Conservation (phyloP, 2,797 vertebrate genomes). For the Pagetopsis macropterus region DNA sequence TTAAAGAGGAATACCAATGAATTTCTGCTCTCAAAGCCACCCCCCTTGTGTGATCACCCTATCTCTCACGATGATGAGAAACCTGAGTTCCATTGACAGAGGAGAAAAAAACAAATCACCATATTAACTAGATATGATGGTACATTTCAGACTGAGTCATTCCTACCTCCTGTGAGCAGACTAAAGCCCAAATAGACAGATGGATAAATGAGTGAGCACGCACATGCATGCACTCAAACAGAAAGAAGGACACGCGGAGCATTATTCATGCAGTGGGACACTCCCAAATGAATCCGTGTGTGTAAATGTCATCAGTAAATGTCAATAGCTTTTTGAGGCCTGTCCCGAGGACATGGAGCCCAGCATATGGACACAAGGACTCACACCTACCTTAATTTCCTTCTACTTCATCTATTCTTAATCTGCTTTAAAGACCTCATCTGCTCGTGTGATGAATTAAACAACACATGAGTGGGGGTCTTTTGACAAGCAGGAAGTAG, state of each 20-base stretch:
- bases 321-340: slow-evolving; percentile 76
- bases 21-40: slow-evolving; percentile 9
- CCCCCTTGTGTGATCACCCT: slow-evolving; percentile 19
- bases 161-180: slow-evolving; percentile 32
- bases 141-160: slow-evolving; percentile 3
- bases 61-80: slow-evolving; percentile 3
- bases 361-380: slow-evolving; percentile 51
- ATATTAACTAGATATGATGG: slow-evolving; percentile 11
- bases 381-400: slow-evolving; percentile 55
- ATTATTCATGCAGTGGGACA: slow-evolving; percentile 68
- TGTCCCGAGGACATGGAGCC: slow-evolving; percentile 63
- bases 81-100: slow-evolving; percentile 15
- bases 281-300: slow-evolving; percentile 72
- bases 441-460: slow-evolving; percentile 68
- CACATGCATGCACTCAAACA: slow-evolving; percentile 25
- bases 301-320: slow-evolving; percentile 82
- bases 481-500: slow-evolving; percentile 35
- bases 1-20: slow-evolving; percentile 9
- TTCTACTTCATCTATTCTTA: slow-evolving; percentile 70
- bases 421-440: slow-evolving; percentile 64
- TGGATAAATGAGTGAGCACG: slow-evolving; percentile 9
- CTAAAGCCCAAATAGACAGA: slow-evolving; percentile 46
- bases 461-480: slow-evolving; percentile 47
- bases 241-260: slow-evolving; percentile 26
- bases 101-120: not conserved